Base-by-base conservation (phyloP, 2,797 vertebrate species). In the Carcharodon carcharias region DNA sequence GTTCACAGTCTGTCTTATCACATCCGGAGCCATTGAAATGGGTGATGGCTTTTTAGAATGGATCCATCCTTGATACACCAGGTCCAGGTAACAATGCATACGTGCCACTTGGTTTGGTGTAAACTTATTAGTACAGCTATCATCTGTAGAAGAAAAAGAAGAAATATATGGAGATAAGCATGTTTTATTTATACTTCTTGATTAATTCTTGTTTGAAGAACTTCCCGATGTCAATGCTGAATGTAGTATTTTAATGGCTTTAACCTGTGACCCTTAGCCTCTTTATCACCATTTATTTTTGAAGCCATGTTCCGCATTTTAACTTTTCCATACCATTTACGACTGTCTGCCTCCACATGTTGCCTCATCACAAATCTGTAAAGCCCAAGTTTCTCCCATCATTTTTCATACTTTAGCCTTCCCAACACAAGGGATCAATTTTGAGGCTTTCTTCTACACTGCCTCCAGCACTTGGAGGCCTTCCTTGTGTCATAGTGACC, bases 61-160 rank as follows among this genome's bases (percentile, higher is more conserved):
- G 31, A 98, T 97, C 99, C 99, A 99, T 73, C 98, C 98, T 97
- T 98, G 98, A 97, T 99, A 99, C 3, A 99, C 98, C 96, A 99
- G 97, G 97, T 99, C 99, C 54, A 99, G 96, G 92, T 99, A 99
- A 97, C 99, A 99, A 91, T 99, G 99, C 99, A 99, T 99, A 1
- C 99, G 97, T 28, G 99, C 99, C 96, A 99, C 99, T 97, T 99
- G 99, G 97, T 99, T 99, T 5, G 99, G 99, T 5, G 99, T 99
- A 97, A 99, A 99, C 97, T 98, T 98, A 97, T 99, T 98, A 56
- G 99, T 99, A 97, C 99, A 99, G 96, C 99, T 98, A 96, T 99
- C 99, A 96, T 99, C 99, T 99, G 97, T 0, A 73, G 96, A 85
- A 96, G 96, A 96, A 96, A 97, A 69, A 58, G 23, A 63, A n/a